These are phyloP conservation scores for Tachysurus vachellii DNA, from an alignment of 2,113 vertebrate species.

Conservation along the genomic window DNA sequence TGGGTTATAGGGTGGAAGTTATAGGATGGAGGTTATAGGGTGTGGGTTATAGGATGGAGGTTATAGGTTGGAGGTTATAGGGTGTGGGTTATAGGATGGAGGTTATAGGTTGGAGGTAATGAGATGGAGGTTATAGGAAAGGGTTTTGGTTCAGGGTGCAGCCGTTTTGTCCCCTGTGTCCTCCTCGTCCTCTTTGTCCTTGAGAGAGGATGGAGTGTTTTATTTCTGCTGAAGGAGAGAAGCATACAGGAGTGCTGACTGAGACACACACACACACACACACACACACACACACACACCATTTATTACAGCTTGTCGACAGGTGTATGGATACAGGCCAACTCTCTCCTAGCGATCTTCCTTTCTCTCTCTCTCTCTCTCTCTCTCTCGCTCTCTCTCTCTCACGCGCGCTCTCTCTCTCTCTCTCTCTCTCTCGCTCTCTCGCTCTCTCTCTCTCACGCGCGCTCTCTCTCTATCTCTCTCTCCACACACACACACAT, in stretches of 20 bases:
- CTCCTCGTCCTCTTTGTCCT: conserved; percentile 17
- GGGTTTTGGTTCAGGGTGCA: background rate
- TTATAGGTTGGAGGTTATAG: background rate
- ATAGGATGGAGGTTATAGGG: too few species aligned
- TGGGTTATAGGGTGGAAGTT: too few species aligned
- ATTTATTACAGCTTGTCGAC: conserved; percentile 51
- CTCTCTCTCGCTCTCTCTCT: background rate
- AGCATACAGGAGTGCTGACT: conserved; percentile 10
- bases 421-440: background rate
- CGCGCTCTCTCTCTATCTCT: background rate
- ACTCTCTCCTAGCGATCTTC: background rate
- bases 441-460: background rate
- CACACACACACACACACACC: background rate
- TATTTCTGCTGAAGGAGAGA: conserved; percentile 19
- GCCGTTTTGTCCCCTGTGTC: background rate
- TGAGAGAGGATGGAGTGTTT: background rate
- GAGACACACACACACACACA: background rate
- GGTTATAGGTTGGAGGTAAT: too few species aligned
- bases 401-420: background rate
- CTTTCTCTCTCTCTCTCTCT: background rate
- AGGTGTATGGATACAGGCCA: conserved; percentile 30
- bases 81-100: too few species aligned
- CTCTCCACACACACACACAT: background rate
- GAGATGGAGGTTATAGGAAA: background rate
- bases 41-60: too few species aligned